A percentile compares a stretch with the other conserved stretches of the same genome.
Conservation (phyloP, 2,113 vertebrate species). For the Origma solitaria region DNA sequence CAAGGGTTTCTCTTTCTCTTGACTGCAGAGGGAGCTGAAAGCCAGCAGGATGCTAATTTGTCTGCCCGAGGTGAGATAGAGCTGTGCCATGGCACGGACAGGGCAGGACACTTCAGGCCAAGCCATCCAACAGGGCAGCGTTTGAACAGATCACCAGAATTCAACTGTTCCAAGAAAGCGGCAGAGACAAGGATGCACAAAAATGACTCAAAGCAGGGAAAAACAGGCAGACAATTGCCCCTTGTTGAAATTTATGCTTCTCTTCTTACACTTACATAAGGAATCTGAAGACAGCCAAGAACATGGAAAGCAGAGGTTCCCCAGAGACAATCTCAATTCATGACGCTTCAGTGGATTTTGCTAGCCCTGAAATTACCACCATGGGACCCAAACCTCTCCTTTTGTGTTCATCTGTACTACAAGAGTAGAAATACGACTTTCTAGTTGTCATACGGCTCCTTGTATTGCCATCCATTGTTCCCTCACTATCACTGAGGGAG, state of each 20-base stretch:
- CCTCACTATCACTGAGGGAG: background rate
- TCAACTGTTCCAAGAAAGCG: background rate
- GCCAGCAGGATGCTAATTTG: constrained; percentile 14
- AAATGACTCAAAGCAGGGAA: background rate
- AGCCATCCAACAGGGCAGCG: background rate
- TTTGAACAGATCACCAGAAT: background rate
- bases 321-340: background rate
- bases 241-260: background rate
- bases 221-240: background rate
- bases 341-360: background rate
- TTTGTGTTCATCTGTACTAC: background rate
- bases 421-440: background rate
- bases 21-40: constrained; percentile 63
- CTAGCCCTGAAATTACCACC: background rate
- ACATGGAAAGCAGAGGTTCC: background rate
- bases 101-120: background rate
- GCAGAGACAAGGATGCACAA: background rate
- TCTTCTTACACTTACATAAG: background rate
- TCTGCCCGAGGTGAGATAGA: background rate
- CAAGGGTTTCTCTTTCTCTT: background rate
- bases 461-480: background rate
- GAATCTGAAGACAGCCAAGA: background rate
- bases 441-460: background rate
- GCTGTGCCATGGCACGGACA: background rate
- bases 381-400: background rate